Evolutionary conservation across 2,888 invertebrate species (phyloP), one percentile per base, ranked within the genome.

Genomic region (Cryptocephalus moraei): DNA sequence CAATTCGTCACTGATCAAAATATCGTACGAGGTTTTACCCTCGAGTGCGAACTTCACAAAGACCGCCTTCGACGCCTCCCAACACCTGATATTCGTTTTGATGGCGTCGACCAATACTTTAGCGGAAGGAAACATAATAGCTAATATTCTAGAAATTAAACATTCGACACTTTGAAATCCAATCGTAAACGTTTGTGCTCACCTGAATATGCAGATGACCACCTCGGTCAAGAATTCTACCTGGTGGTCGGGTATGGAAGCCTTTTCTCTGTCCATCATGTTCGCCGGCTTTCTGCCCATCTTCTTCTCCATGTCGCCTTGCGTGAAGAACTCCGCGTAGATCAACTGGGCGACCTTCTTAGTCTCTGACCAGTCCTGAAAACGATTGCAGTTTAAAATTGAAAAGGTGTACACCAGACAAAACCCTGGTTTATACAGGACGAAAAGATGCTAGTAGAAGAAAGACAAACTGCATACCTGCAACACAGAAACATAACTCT

Each of bases 241-340:
- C 73, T 91, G 86, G 9, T 91, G 75, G 47, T 85, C 81, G 0
- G 91, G 90, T 53, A 92, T 87, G 56, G 81, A 81, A 32, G 87
- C 90, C 62, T 81, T 81, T 55, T 89, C 85, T 12, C 86, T 73
- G 65, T 91, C 89, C 86, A 89, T 87, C 80, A 85, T 86, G 60
- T 78, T 77, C 34, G 75, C 68, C 0, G 90, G 87, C 33, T 78
- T 72, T 32, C 78, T 78, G 0, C 90, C 90, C 72, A 86, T 80
- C 47, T 82, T 79, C 68, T 85, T 86, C 69, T 91, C 91, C 59
- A 84, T 71, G 64, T 91, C 91, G 4, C 91, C 90, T 75, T 91
- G 89, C 41, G 80, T 80, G 73, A 91, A 91, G 70, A 91, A 92
- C 72, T 92, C 92, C 44, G 82, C 78, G 62, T 91, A 81, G 39